These are phyloP conservation scores for Lithosia quadra DNA, from an alignment of 2,888 invertebrate species.

Conservation along the genomic window DNA sequence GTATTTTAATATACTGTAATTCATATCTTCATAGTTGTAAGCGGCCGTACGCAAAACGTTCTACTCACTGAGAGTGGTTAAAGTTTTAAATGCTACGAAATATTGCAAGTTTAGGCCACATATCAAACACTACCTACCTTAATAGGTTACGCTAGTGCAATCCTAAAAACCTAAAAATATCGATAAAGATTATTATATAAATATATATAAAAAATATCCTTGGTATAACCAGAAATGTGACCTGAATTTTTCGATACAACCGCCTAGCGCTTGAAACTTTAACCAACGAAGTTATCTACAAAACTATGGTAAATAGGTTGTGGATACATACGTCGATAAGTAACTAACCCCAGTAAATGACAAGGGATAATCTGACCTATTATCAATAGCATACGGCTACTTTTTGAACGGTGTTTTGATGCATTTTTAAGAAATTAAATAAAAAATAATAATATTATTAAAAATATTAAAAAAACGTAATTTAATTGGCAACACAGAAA, in stretches of 20 bases:
- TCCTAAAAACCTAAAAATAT: slow-evolving; percentile 30
- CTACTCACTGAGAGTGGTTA: slow-evolving; percentile 66
- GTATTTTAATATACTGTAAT: slow-evolving; percentile 85
- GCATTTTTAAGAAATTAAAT: slow-evolving; percentile 78
- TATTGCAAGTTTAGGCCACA: slow-evolving; percentile 27
- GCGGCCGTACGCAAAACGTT: slow-evolving; percentile 78
- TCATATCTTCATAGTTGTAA: slow-evolving; percentile 85
- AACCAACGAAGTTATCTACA: slow-evolving; percentile 62
- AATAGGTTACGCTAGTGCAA: slow-evolving; percentile 42
- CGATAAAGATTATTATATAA: slow-evolving; percentile 18
- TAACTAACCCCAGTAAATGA: slow-evolving; percentile 77
- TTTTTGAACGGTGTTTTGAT: slow-evolving; percentile 86
- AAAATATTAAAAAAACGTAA: slow-evolving; percentile 70
- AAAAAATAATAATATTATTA: slow-evolving; percentile 61
- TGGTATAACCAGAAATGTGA: slow-evolving; percentile 27
- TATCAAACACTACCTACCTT: slow-evolving; percentile 34
- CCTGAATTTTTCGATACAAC: slow-evolving; percentile 20
- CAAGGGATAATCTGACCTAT: slow-evolving; percentile 79
- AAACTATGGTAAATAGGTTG: slow-evolving; percentile 66
- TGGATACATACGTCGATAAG: slow-evolving; percentile 63
- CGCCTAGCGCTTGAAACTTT: slow-evolving; percentile 53
- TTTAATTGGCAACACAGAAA: slow-evolving; percentile 85
- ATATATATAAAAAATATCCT: slow-evolving; percentile 19
- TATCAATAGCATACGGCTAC: slow-evolving; percentile 84
- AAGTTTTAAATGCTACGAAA: slow-evolving; percentile 37